Conservation (phyloP, 1,140 invertebrate genomes). For the Sesamia nonagrioides region DNA sequence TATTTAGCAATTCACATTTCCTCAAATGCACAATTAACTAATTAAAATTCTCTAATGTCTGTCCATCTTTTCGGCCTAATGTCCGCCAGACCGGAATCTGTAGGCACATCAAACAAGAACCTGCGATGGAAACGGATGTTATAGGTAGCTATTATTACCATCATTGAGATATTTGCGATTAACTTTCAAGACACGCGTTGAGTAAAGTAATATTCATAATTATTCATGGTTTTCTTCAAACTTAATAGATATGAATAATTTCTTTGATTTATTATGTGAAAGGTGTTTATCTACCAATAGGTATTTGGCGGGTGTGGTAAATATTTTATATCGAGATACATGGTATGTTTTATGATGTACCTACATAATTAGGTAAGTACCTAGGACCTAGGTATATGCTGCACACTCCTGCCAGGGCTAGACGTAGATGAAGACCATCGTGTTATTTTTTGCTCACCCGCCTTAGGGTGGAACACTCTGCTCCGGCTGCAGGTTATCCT, state of each 20-base stretch:
- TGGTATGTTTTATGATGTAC: neutral
- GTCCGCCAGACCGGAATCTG: neutral
- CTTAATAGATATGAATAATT: neutral
- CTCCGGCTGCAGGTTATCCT: no score
- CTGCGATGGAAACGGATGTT: constrained; percentile 38
- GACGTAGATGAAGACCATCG: no score
- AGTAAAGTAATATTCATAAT: constrained; percentile 5
- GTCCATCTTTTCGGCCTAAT: constrained; percentile 14
- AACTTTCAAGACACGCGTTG: neutral
- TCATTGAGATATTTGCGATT: neutral
- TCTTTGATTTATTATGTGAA: neutral
- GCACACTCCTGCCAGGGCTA: no score
- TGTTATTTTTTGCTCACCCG: no score
- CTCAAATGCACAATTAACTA: neutral
- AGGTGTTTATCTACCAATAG: no score
- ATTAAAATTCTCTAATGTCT: constrained; percentile 31
- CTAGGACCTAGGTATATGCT: no score
- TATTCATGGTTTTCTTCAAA: neutral
- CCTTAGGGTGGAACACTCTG: no score
- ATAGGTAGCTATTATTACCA: constrained; percentile 23
- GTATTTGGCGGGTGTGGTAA: no score
- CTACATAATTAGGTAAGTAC: no score
- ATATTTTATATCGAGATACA: no score
- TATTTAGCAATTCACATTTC: neutral
- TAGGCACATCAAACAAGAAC: constrained; percentile 25